Conservation (phyloP, 1,140 invertebrate species). For the Zaprionus tsacasi region DNA sequence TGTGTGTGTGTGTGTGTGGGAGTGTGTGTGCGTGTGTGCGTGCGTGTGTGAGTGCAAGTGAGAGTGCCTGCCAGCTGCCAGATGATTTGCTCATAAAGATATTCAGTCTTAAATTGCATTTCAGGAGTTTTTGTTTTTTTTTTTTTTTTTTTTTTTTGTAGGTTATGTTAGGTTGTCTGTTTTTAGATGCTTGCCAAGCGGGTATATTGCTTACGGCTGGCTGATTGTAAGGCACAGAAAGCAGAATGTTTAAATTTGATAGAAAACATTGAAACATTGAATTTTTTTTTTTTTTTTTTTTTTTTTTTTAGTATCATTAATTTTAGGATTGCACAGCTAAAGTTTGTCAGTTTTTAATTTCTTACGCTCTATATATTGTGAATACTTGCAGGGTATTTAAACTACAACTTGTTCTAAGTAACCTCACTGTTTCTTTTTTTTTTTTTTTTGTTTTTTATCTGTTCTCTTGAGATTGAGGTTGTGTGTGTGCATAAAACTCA, state of each 20-base stretch:
- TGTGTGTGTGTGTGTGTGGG: neutral
- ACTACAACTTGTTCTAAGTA: neutral
- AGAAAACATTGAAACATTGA: too few species aligned
- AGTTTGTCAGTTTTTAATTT: too few species aligned
- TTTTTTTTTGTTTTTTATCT: neutral
- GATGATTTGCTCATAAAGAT: slow-evolving; percentile 41
- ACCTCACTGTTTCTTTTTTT: neutral
- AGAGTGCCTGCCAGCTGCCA: slow-evolving; percentile 19
- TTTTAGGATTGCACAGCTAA: too few species aligned
- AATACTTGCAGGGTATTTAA: neutral
- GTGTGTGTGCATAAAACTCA: slow-evolving; percentile 25
- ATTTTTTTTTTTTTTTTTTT: too few species aligned
- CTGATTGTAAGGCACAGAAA: neutral
- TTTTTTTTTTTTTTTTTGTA: slow-evolving; percentile 7
- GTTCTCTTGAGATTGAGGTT: neutral
- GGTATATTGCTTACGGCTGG: neutral
- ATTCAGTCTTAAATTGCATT: slow-evolving; percentile 48
- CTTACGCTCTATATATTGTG: too few species aligned
- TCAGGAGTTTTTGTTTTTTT: neutral
- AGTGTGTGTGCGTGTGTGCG: neutral
- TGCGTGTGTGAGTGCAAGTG: neutral
- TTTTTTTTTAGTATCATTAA: too few species aligned
- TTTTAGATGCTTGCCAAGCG: neutral
- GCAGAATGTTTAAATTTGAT: neutral
- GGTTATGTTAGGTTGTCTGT: slow-evolving; percentile 19